phyloP scores from a whole-genome alignment of 2,888 invertebrate genomes.

The Oscheius onirici region DNA sequence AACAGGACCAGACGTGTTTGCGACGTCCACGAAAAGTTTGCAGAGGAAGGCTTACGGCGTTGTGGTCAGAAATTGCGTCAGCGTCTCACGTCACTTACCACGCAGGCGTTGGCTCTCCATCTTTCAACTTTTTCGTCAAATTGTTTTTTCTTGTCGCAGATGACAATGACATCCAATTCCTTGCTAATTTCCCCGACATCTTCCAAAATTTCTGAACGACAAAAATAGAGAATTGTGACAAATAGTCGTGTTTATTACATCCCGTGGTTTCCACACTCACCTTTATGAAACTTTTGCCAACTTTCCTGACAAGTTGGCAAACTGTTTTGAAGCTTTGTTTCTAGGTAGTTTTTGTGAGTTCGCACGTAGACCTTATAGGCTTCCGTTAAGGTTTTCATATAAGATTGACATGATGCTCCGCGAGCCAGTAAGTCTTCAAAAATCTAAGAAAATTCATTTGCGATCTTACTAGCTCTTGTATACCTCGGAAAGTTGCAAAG shows the following conservation, averaged over 20 bases:
- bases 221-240: conserved; percentile 3
- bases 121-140: not conserved
- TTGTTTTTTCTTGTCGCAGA: not conserved
- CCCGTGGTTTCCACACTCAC: not conserved
- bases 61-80: conserved; percentile 26
- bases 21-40: not conserved
- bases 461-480: not conserved
- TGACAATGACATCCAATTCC: conserved; percentile 4
- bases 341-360: conserved; percentile 19
- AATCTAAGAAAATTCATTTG: conserved; percentile 27
- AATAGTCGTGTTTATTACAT: not conserved
- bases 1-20: too few species aligned
- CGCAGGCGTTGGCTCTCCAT: conserved; percentile 10
- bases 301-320: not conserved
- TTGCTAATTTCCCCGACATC: not conserved
- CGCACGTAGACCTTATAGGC: conserved; percentile 33
- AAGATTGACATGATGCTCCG: conserved; percentile 30
- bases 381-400: conserved; percentile 36
- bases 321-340: not conserved
- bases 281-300: conserved; percentile 5
- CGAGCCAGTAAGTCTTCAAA: conserved; percentile 35
- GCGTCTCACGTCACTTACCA: conserved; percentile 25
- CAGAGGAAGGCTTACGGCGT: not conserved
- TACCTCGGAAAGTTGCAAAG: conserved; percentile 8
- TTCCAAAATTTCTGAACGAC: not conserved